These are phyloP conservation scores for Enteromius mattozi DNA, from an alignment of 2,797 vertebrate species.

Conservation along the genomic window DNA sequence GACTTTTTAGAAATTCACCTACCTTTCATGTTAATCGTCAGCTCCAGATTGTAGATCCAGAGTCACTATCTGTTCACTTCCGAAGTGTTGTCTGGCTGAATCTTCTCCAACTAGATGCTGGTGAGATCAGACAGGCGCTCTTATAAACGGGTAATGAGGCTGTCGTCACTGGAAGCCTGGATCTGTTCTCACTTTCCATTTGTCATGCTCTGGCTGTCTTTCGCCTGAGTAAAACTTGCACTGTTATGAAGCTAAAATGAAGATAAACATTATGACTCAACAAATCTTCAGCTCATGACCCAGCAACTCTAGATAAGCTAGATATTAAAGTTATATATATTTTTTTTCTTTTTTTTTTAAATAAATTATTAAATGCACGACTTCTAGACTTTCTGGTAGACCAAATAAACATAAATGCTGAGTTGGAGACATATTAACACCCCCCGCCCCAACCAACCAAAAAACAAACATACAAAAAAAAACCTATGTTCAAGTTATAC, in stretches of 20 bases:
- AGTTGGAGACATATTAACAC: too few species aligned
- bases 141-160: conserved; percentile 60
- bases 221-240: conserved; percentile 18
- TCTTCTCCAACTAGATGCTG: conserved; percentile 34
- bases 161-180: conserved; percentile 57
- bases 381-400: too few species aligned
- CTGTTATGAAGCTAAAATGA: conserved; percentile 8
- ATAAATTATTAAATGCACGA: too few species aligned
- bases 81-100: conserved; percentile 34
- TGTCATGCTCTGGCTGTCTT: conserved; percentile 43
- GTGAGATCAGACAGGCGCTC: conserved; percentile 41
- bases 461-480: too few species aligned
- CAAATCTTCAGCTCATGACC: background rate
- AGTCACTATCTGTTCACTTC: conserved; percentile 35
- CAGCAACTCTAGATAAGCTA: conserved; percentile 1
- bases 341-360: too few species aligned
- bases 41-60: conserved; percentile 43
- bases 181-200: conserved; percentile 41
- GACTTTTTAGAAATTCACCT: conserved; percentile 46
- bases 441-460: too few species aligned
- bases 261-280: conserved; percentile 21
- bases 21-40: conserved; percentile 34
- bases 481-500: too few species aligned
- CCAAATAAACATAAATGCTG: too few species aligned
- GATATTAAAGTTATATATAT: too few species aligned